These are phyloP conservation scores for Crotalus helleri DNA, from an alignment of 2,113 vertebrate genomes.

Conservation along the genomic window DNA sequence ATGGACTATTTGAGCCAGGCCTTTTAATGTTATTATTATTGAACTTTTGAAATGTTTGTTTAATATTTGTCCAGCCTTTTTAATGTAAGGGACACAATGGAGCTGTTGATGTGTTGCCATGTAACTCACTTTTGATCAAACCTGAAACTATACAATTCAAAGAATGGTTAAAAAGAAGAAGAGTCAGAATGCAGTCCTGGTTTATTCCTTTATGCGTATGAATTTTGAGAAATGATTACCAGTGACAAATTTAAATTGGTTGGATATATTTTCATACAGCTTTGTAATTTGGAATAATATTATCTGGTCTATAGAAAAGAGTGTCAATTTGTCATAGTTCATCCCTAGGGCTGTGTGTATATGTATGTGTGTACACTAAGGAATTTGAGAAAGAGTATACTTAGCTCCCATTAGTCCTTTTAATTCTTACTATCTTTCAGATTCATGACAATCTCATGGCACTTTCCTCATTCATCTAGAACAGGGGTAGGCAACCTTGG, in stretches of 20 bases:
- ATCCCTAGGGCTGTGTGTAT: background rate
- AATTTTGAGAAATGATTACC: background rate
- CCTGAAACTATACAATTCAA: background rate
- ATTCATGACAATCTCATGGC: background rate
- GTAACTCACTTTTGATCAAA: background rate
- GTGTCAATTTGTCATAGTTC: background rate
- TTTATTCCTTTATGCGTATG: background rate
- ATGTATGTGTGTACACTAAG: background rate
- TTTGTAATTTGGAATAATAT: background rate
- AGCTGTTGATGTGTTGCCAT: background rate
- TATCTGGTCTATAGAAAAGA: background rate
- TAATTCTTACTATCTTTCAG: background rate
- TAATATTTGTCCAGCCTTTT: background rate
- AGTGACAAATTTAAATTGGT: background rate
- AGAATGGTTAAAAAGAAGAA: background rate
- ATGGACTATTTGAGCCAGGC: background rate
- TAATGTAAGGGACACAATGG: background rate
- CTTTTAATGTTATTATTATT: background rate
- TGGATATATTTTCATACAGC: background rate
- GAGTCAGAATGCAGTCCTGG: background rate
- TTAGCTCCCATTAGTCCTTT: background rate
- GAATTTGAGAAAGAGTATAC: background rate
- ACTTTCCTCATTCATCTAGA: background rate
- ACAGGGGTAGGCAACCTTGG: too few species aligned
- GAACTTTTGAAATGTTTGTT: background rate